phyloP scores from a whole-genome alignment of 2,113 vertebrate species.

The Lanius ludovicianus region DNA sequence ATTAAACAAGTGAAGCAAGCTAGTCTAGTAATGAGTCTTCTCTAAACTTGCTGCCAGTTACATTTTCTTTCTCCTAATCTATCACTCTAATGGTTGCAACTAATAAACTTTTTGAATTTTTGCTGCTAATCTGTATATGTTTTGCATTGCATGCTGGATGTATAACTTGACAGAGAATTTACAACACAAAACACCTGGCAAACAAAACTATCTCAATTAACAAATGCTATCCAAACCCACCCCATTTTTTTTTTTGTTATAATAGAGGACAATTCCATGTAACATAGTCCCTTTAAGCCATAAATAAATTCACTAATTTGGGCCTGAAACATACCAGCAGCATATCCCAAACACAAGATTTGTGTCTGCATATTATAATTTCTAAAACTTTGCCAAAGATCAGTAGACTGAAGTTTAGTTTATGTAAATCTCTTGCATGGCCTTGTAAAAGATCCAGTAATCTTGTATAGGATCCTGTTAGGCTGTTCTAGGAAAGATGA shows the following conservation, averaged over 20 bases:
- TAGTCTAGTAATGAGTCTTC: slow-evolving; percentile 46
- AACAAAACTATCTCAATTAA: slow-evolving; percentile 22
- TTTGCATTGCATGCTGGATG: slow-evolving; percentile 53
- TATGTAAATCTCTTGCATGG: neutral
- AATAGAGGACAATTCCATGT: neutral
- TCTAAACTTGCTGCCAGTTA: slow-evolving; percentile 66
- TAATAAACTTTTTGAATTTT: slow-evolving; percentile 50
- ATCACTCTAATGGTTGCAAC: slow-evolving; percentile 62
- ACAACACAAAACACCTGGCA: slow-evolving; percentile 58
- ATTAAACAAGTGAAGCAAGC: slow-evolving; percentile 48
- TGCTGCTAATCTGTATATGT: slow-evolving; percentile 50
- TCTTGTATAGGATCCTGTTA: neutral
- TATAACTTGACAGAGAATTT: slow-evolving; percentile 61
- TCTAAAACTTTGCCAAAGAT: neutral
- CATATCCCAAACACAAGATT: neutral
- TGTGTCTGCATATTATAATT: neutral
- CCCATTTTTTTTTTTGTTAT: neutral
- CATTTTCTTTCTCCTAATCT: slow-evolving; percentile 62
- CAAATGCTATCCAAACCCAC: neutral
- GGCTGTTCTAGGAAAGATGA: neutral
- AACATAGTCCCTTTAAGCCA: neutral
- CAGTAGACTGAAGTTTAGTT: neutral
- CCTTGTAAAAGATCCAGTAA: neutral
- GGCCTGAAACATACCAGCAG: neutral
- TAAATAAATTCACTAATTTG: neutral